These are phyloP conservation scores for Taenioides sp. DNA, from an alignment of 2,797 vertebrate species.

Conservation along the genomic window DNA sequence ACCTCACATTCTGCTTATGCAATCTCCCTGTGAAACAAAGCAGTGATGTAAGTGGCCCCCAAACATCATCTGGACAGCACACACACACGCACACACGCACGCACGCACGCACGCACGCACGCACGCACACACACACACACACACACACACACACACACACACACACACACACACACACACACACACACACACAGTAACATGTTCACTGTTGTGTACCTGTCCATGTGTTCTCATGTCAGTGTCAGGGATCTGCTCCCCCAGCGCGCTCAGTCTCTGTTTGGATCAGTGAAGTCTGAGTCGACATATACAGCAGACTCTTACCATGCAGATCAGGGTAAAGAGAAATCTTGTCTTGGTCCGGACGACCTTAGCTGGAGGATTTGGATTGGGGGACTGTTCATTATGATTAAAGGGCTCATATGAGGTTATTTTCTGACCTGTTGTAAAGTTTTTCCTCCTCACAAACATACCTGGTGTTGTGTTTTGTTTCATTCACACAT, in stretches of 20 bases:
- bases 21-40: conserved; percentile 40
- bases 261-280: conserved; percentile 53
- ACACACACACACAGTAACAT: conserved; percentile 20
- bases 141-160: not conserved
- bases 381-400: too few relatives aligned
- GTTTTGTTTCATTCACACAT: too few relatives aligned
- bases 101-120: too few relatives aligned
- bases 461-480: too few relatives aligned
- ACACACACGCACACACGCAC: too few relatives aligned
- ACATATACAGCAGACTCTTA: not conserved
- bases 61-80: conserved; percentile 37
- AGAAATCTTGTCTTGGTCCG: too few relatives aligned
- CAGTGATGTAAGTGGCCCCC: conserved; percentile 54
- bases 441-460: too few relatives aligned
- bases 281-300: conserved; percentile 17
- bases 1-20: conserved; percentile 52
- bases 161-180: not conserved
- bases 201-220: conserved; percentile 32
- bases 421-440: too few relatives aligned
- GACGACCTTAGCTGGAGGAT: too few relatives aligned
- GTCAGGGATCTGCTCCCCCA: conserved; percentile 60
- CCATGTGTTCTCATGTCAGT: conserved; percentile 55
- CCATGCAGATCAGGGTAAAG: too few relatives aligned
- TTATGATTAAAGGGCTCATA: too few relatives aligned
- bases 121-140: too few relatives aligned